Base-by-base conservation (phyloP, 2,113 vertebrate genomes). In the Nothoprocta pentlandii region DNA sequence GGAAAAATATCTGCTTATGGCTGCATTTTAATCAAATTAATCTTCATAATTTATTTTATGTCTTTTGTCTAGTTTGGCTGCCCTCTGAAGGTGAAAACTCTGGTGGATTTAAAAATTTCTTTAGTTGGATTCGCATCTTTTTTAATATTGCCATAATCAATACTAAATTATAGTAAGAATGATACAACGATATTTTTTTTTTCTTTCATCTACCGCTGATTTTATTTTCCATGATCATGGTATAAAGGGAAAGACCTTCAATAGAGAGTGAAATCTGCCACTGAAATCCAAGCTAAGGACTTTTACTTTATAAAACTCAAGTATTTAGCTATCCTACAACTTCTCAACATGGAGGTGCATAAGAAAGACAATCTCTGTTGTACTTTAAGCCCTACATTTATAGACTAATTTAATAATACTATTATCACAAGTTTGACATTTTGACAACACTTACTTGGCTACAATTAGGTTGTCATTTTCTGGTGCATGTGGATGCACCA, bases 1-100 rank as follows among this genome's bases (percentile, higher is more conserved):
- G 34, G 36, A 83, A 84, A 89, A 89, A 89, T 16, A 73, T 39
- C 71, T 91, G 56, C 59, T 94, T 93, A 46, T 85, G 83, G 74
- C 42, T 92, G 47, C 26, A 89, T 92, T 95, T 95, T 89, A 91
- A 81, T 94, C 58, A 89, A 97, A 95, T 95, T 95, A 96, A 93
- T 95, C 71, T 92, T 80, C 88, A 80, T 92, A 92, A 95, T 94
- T 63, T 95, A 73, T 91, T 44, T 93, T 84, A 42, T 22, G 53
- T 2, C 66, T 86, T 54, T 67, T 93, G 87, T 39, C 63, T 80
- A 91, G 79, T 93, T 95, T 93, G 25, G 30, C 64, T 83, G 51
- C 17, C 86, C 87, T 78, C 89, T 93, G 67, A 92, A 95, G 62
- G 85, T 90, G 84, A 94, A 96, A 80, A 5, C 79, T 96, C 85